phyloP scores from a whole-genome alignment of 2,113 vertebrate genomes.

The Odocoileus virginianus region DNA sequence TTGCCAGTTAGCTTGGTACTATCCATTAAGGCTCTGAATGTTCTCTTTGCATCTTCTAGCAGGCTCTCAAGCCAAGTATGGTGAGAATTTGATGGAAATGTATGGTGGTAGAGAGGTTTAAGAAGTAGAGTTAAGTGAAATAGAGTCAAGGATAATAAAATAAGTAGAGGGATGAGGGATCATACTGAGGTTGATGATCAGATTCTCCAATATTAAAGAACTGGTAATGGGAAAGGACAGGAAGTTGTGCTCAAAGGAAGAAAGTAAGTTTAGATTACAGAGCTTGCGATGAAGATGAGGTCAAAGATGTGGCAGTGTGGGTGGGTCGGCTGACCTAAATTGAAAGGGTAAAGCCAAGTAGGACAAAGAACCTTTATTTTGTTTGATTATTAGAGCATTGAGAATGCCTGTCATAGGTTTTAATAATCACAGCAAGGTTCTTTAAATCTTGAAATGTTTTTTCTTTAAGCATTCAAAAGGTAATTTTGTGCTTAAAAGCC shows the following conservation, averaged over 20 bases:
- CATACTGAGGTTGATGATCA: neutral
- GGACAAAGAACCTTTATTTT: slow-evolving; percentile 3
- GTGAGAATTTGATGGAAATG: neutral
- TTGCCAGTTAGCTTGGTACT: neutral
- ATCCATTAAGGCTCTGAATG: neutral
- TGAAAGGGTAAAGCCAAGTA: neutral
- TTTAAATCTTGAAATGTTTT: slow-evolving; percentile 56
- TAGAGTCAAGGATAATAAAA: neutral
- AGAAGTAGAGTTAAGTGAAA: neutral
- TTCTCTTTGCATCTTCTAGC: neutral
- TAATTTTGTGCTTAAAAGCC: slow-evolving; percentile 59
- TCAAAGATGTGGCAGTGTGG: neutral
- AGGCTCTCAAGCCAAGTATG: neutral
- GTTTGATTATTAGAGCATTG: neutral
- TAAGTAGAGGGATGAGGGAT: neutral
- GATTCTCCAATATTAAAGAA: neutral
- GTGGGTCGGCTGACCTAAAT: neutral
- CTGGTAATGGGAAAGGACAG: neutral
- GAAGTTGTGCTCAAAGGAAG: neutral
- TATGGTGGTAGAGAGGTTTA: neutral
- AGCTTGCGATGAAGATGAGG: neutral
- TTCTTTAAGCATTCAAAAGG: slow-evolving; percentile 35
- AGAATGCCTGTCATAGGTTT: slow-evolving; percentile 25
- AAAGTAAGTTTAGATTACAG: neutral
- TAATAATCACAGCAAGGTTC: slow-evolving; percentile 30